Evolutionary conservation across 2,888 invertebrate species (phyloP), one percentile per base, ranked within the genome.

Genomic region (Leucophenga montana): DNA sequence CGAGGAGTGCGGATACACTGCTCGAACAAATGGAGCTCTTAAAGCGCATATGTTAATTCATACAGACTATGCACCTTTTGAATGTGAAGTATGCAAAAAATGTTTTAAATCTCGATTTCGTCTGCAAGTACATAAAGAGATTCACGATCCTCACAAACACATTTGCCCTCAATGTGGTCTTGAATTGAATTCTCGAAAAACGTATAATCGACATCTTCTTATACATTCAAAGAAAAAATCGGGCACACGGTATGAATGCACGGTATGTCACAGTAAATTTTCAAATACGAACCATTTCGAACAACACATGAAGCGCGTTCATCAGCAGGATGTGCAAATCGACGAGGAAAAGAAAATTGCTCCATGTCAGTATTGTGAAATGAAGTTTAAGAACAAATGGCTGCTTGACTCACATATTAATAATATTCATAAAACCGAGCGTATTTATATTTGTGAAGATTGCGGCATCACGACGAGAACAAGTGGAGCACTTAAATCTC

Each of bases 11-110:
- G 90, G 90, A 0, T 85, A 89, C 48, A 86, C 88, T 8, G 89
- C 90, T 59, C 88, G 89, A 1, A 89, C 90, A 4, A 88, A 89
- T 71, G 89, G 89, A 5, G 89, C 90, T 3, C 81, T 90, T 1
- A 90, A 90, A 72, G 89, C 89, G 71, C 90, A 90, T 73, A 86
- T 89, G 75, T 84, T 90, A 0, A 89, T 87, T 27, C 90, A 90
- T 72, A 89, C 89, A n/a, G 90, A 90, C 14, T 88, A 89, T 11
- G 86, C 88, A 0, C 90, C 90, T 0, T 90, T 87, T 75, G 87
- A 89, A 68, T 90, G 90, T 73, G 86, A 88, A 4, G 88, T 88
- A 22, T 89, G 89, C 78, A 85, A 86, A 33, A 89, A 89, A 67
- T 85, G 84, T 54, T 89, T 89, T 62, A 89, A 89, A 72, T 88